Evolutionary conservation across 1,140 invertebrate genomes (phyloP).

Genomic region (Ylistrum balloti): DNA sequence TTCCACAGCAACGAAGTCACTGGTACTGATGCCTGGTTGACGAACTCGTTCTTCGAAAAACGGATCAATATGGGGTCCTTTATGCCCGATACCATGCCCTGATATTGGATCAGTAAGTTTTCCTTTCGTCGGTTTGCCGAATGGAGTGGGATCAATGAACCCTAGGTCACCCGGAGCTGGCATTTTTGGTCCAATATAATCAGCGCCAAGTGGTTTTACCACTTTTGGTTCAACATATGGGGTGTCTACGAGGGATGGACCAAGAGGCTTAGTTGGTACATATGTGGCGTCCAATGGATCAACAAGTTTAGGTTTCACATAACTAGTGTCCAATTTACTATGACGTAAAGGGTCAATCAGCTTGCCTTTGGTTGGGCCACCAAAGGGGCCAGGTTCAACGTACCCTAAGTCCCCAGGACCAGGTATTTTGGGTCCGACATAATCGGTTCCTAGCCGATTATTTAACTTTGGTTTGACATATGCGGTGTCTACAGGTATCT

Average conservation of each 20-base stretch:
- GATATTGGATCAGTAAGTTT: background rate
- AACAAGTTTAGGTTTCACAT: background rate
- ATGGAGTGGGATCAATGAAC: background rate
- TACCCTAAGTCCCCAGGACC: background rate
- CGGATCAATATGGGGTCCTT: background rate
- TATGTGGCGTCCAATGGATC: background rate
- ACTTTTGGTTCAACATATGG: background rate
- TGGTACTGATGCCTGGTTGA: background rate
- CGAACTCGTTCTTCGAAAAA: no score
- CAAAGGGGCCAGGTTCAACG: background rate
- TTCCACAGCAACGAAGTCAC: background rate
- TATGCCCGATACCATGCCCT: background rate
- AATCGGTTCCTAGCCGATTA: background rate
- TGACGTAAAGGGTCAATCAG: no score
- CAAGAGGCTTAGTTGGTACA: background rate
- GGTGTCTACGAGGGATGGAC: background rate
- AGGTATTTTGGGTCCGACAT: background rate
- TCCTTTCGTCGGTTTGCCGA: background rate
- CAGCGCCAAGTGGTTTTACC: background rate
- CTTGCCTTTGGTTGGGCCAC: no score
- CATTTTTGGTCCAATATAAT: background rate
- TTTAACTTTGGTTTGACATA: background rate
- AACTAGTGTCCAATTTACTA: background rate
- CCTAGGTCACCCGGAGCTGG: background rate
- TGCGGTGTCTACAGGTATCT: background rate